Conservation (phyloP, 2,888 invertebrate species). For the Aquatica leii region DNA sequence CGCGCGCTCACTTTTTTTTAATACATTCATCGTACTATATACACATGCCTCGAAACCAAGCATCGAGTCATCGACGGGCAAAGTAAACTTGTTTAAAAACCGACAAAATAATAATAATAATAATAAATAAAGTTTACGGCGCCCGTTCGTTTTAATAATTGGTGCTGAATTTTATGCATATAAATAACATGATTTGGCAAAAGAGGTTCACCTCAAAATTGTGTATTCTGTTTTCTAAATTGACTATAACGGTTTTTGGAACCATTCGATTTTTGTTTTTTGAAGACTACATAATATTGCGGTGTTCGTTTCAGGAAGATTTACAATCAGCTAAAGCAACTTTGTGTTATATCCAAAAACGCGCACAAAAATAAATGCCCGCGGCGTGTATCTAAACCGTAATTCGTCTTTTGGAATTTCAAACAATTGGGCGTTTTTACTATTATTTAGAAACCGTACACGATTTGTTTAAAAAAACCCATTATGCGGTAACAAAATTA, state of each 20-base stretch:
- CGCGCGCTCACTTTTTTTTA: too few relatives aligned
- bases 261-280: neutral
- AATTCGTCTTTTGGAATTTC: neutral
- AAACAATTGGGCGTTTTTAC: too few relatives aligned
- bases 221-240: constrained; percentile 18
- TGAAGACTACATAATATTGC: constrained; percentile 16
- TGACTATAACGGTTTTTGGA: constrained; percentile 8
- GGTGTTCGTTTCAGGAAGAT: constrained; percentile 16
- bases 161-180: constrained; percentile 18
- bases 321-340: neutral
- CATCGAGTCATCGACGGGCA: constrained; percentile 37
- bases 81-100: constrained; percentile 16
- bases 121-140: constrained; percentile 11
- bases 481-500: constrained; percentile 21
- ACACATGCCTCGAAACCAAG: constrained; percentile 49
- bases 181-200: constrained; percentile 20
- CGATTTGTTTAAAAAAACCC: constrained; percentile 14
- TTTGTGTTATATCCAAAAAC: neutral
- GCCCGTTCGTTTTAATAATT: constrained; percentile 17
- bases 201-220: constrained; percentile 21
- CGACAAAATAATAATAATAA: constrained; percentile 1
- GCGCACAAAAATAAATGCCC: constrained; percentile 6
- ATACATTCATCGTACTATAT: constrained; percentile 45
- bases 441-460: too few relatives aligned
- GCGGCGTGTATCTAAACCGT: neutral